Evolutionary conservation across 2,113 vertebrate genomes (phyloP).

Genomic region (Sylvilagus bachmani): DNA sequence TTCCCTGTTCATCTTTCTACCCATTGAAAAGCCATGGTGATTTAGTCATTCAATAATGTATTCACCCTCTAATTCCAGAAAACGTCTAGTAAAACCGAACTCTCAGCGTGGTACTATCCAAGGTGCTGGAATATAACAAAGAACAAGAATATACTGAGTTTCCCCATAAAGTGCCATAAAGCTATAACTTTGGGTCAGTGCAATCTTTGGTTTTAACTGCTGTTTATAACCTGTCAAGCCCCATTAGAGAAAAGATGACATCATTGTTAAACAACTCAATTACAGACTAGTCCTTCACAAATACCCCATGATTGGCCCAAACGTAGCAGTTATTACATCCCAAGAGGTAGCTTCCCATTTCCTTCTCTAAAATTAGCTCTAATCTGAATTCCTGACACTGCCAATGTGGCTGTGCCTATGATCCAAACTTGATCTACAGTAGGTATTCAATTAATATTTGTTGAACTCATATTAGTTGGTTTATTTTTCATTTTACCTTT

Average conservation of each 20-base stretch:
- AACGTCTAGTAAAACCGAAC: rapidly evolving
- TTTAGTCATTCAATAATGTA: neutral
- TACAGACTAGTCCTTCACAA: neutral
- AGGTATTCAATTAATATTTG: neutral
- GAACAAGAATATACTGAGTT: neutral
- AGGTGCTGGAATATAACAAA: constrained; percentile 25
- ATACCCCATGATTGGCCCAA: neutral
- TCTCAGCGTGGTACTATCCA: neutral
- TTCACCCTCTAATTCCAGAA: constrained; percentile 8
- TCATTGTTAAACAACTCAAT: neutral
- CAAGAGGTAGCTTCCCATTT: neutral
- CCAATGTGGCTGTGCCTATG: neutral
- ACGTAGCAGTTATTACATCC: neutral
- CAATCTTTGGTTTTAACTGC: neutral
- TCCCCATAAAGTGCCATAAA: neutral
- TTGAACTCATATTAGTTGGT: neutral
- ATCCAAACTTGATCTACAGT: neutral
- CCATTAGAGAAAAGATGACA: neutral
- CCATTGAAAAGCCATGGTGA: neutral
- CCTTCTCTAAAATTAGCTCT: neutral
- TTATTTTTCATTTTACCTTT: constrained; percentile 11
- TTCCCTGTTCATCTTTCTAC: neutral
- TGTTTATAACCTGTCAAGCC: neutral
- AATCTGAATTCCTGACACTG: neutral
- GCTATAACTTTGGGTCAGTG: neutral